phyloP scores from a whole-genome alignment of 2,113 vertebrate species.

The Thalassoma bifasciatum region DNA sequence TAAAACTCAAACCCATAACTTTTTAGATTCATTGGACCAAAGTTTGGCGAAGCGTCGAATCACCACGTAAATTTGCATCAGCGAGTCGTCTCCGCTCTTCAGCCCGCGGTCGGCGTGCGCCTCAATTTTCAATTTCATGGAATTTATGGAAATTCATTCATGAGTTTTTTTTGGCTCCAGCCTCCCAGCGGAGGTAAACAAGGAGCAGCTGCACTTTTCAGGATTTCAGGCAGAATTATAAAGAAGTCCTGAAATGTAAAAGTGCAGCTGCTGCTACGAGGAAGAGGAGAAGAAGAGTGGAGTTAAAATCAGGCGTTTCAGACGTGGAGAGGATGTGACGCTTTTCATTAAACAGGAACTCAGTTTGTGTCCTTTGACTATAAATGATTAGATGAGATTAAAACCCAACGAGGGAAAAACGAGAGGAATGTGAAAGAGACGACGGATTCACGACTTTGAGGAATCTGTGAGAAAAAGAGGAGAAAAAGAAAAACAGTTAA shows the following conservation, averaged over 20 bases:
- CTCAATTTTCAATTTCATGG: not conserved
- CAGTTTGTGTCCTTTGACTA: too few relatives aligned
- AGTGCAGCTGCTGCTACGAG: not conserved
- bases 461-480: not conserved
- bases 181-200: not conserved
- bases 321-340: not conserved
- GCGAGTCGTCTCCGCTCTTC: too few relatives aligned
- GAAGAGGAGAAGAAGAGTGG: not conserved
- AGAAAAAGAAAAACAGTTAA: not conserved
- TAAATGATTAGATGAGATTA: too few relatives aligned
- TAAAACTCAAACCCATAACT: too few relatives aligned
- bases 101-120: not conserved
- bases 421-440: too few relatives aligned
- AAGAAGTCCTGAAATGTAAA: not conserved
- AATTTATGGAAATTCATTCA: slow-evolving; percentile 21
- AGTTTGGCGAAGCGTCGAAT: too few relatives aligned
- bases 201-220: not conserved
- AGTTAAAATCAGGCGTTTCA: not conserved
- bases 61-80: too few relatives aligned
- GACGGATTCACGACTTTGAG: not conserved
- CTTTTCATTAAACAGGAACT: not conserved
- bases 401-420: too few relatives aligned
- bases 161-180: slow-evolving; percentile 4
- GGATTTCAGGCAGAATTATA: not conserved
- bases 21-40: too few relatives aligned